Base-by-base conservation (phyloP, 2,113 vertebrate genomes). In the Oceanodroma tethys region DNA sequence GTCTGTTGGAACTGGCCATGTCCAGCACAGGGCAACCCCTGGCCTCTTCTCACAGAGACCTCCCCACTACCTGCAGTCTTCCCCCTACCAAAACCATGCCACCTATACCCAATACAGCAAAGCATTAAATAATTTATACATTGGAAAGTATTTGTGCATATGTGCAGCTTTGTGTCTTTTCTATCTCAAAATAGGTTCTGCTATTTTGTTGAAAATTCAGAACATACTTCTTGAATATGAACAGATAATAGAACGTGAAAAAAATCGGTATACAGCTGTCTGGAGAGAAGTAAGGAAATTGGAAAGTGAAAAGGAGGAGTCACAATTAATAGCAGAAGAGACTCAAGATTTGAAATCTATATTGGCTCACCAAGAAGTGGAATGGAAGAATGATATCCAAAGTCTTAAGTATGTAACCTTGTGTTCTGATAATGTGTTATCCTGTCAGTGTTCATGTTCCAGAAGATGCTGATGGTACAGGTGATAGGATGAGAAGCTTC, bases 151-250 rank as follows among this genome's bases (percentile, higher is more conserved):
- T 92, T 90, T 72, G 50, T 85, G 56, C 23, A 10, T 50, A 30
- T 52, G 11, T 73, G 27, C 36, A 60, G 30, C 20, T 86, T 73
- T 85, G 67, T 56, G 13, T 65, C 22, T 80, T 79, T 88, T 81
- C 42, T 85, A 0, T 93, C 50, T 91, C 55, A 66, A 81, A 93
- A 91, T 16, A 97, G 96, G 63, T 84, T 95, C 96, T 88, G 45
- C 67, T 95, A 21, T 93, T 88, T 48, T 83, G 74, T 52, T 85
- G 72, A 95, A 97, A 91, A 94, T 97, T 70, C 95, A 74, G 26
- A 90, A 83, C 38, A 59, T 96, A 50, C 88, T 97, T 78, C 96
- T 96, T 81, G 67, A 95, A 70, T 95, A 95, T 47, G 96, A 97
- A 48, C 86, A 88, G 81, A 88, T n/a, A 45, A 92, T 95, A 95